Percentiles rank a stretch among this genome's conserved stretches.
Conservation (phyloP, 2,113 vertebrate genomes). For the Heterochromis multidens region DNA sequence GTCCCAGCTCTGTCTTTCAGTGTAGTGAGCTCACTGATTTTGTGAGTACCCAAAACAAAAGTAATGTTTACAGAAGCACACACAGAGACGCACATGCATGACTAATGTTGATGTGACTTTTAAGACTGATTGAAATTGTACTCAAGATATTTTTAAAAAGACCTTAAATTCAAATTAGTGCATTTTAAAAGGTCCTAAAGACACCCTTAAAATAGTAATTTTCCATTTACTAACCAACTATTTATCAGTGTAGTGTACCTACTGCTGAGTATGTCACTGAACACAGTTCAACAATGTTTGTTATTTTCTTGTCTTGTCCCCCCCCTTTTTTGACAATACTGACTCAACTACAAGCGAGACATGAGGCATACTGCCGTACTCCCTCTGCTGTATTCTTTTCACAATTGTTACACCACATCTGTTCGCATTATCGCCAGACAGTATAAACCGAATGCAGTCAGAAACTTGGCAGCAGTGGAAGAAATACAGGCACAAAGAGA, state of each 20-base stretch:
- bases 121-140: background rate
- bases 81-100: background rate
- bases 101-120: background rate
- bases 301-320: rapidly evolving
- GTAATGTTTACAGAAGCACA: background rate
- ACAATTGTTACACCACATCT: conserved; percentile 33
- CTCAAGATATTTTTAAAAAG: background rate
- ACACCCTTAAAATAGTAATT: background rate
- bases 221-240: background rate
- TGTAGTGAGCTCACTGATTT: background rate
- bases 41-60: background rate
- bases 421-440: conserved; percentile 31
- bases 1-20: background rate
- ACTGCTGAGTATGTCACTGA: background rate
- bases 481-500: conserved; percentile 21
- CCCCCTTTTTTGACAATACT: background rate
- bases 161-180: background rate
- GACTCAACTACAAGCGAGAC: background rate
- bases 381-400: background rate
- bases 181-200: background rate
- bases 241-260: background rate
- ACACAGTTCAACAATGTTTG: background rate
- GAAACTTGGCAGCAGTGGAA: conserved; percentile 4
- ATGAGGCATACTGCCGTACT: background rate
- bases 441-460: conserved; percentile 20